Conservation (phyloP, 2,797 vertebrate genomes). For the Cuculus canorus region DNA sequence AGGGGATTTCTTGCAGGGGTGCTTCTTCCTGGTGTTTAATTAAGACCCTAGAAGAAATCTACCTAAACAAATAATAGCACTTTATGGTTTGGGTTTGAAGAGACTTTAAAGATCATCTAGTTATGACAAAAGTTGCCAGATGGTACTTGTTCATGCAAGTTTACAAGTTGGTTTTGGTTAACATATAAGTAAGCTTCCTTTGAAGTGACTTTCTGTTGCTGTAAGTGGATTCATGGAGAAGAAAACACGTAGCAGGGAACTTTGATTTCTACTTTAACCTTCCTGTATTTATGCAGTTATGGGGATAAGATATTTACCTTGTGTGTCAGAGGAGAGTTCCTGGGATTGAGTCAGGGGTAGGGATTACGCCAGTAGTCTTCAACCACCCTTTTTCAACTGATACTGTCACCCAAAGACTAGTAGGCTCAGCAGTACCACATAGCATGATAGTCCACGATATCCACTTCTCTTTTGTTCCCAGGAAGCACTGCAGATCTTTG, state of each 20-base stretch:
- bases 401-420: not conserved
- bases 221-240: not conserved
- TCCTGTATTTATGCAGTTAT: not conserved
- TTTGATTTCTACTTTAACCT: not conserved
- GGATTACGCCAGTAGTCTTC: not conserved
- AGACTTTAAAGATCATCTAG: no score
- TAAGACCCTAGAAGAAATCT: not conserved
- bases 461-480: not conserved
- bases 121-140: not conserved
- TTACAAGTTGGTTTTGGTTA: not conserved
- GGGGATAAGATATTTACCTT: not conserved
- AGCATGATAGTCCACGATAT: not conserved
- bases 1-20: not conserved
- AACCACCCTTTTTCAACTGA: not conserved
- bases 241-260: not conserved
- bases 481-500: not conserved
- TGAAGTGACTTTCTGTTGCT: not conserved
- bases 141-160: not conserved
- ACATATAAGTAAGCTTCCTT: not conserved
- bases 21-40: not conserved
- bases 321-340: not conserved
- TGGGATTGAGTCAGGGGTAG: accelerated
- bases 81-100: no score
- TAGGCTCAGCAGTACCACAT: not conserved
- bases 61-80: not conserved